Evolutionary conservation across 2,888 invertebrate genomes (phyloP), one percentile per base, ranked within the genome.

Genomic region (Chloroclysta siterata): DNA sequence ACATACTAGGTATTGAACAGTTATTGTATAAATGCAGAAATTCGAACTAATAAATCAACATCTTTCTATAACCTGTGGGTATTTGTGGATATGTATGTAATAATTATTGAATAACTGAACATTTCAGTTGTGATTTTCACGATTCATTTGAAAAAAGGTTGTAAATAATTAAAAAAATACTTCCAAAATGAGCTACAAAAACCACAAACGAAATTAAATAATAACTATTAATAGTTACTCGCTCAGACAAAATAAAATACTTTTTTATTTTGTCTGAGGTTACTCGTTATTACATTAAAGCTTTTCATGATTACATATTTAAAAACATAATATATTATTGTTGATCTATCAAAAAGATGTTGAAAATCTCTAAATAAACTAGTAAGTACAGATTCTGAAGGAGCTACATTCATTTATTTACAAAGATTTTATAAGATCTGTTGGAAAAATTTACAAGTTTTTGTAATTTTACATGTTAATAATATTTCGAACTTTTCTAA

Each of bases 301-400:
- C 36, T 39, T 8, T 33, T 33, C 33, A 33, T 8, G 5, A 13
- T 41, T 41, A 41, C n/a, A 5, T 6, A 15, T 15, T 44, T 33
- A 8, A 8, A 44, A 44, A 44, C 17, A 17, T 8, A 10, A 44
- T n/a, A 44, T n/a, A 44, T 7, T 44, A 15, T 33, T 50, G 50
- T 33, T 50, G 50, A 48, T 48, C n/a, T 50, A 50, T 13, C 28
- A 48, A 48, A 22, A 17, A 48, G 11, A 11, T 39, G 28, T 48
- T n/a, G 48, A 48, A 48, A 48, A 48, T 48, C 48, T 46, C 46
- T 46, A 17, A 17, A 17, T 46, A 17, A 46, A 46, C 0, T 46
- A 46, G 17, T 46, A 17, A 46, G 46, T 46, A 17, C 17, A 17
- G 17, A 46, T 10, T 46, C 13, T 15, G 17, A 17, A 14, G 17